Conservation (phyloP, 2,113 vertebrate species). For the Pitta sordida region DNA sequence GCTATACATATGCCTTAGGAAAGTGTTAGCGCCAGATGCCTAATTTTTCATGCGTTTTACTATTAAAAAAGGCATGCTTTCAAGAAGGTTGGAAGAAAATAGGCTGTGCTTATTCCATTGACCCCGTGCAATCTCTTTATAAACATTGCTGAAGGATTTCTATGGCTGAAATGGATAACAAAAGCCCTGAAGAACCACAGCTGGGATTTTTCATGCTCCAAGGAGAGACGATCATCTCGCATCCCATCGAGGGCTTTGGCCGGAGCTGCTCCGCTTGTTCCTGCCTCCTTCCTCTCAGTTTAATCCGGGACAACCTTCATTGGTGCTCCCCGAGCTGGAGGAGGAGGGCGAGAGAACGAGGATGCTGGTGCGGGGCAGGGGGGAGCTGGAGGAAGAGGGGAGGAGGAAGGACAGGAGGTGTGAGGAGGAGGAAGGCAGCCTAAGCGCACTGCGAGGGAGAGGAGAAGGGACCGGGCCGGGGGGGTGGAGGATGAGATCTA, state of each 20-base stretch:
- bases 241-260: background rate
- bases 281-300: background rate
- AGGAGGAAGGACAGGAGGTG: background rate
- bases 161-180: background rate
- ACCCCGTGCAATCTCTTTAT: background rate
- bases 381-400: background rate
- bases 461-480: background rate
- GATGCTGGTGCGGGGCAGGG: background rate
- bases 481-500: accelerated
- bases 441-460: accelerated
- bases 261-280: background rate
- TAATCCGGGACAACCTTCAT: background rate
- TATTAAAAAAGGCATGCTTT: background rate
- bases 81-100: background rate
- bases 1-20: background rate
- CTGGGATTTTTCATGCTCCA: slow-evolving; percentile 15
- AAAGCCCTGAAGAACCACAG: background rate
- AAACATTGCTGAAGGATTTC: slow-evolving; percentile 6
- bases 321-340: background rate
- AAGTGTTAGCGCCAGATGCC: background rate
- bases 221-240: background rate
- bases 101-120: background rate
- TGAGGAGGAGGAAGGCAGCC: background rate
- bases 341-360: background rate
- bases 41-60: slow-evolving; percentile 2